Evolutionary conservation across 2,797 vertebrate genomes (phyloP).

Genomic region (Lates japonicus): DNA sequence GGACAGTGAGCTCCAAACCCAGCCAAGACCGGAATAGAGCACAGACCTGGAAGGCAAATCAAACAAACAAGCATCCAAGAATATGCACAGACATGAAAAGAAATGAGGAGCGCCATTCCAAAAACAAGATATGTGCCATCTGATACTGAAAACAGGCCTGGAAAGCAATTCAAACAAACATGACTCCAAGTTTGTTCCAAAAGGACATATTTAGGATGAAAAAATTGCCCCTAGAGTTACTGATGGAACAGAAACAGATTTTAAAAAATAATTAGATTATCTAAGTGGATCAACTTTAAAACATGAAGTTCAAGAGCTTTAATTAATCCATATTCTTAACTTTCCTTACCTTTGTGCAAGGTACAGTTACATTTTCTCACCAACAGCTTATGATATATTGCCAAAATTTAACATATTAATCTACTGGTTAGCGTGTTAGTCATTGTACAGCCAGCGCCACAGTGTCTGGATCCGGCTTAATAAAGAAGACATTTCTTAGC

Average conservation of each 20-base stretch:
- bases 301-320: slow-evolving; percentile 12
- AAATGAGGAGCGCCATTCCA: slow-evolving; percentile 60
- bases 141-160: slow-evolving; percentile 74
- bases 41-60: slow-evolving; percentile 72
- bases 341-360: background rate
- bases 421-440: background rate
- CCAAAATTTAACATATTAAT: background rate
- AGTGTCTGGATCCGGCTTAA: slow-evolving; percentile 6
- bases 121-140: slow-evolving; percentile 75
- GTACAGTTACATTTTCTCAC: background rate
- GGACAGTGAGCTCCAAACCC: slow-evolving; percentile 47
- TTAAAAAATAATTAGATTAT: slow-evolving; percentile 28
- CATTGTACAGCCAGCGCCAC: background rate
- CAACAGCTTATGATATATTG: background rate
- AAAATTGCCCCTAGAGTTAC: slow-evolving; percentile 19
- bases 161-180: slow-evolving; percentile 75
- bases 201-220: slow-evolving; percentile 39
- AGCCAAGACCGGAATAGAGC: slow-evolving; percentile 82
- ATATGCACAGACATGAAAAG: slow-evolving; percentile 73
- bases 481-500: slow-evolving; percentile 30
- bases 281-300: slow-evolving; percentile 34
- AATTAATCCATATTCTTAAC: slow-evolving; percentile 7
- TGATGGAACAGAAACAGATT: slow-evolving; percentile 46
- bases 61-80: slow-evolving; percentile 75
- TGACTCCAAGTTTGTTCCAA: slow-evolving; percentile 66